Conservation (phyloP, 2,888 invertebrate species). For the Acleris laterana region DNA sequence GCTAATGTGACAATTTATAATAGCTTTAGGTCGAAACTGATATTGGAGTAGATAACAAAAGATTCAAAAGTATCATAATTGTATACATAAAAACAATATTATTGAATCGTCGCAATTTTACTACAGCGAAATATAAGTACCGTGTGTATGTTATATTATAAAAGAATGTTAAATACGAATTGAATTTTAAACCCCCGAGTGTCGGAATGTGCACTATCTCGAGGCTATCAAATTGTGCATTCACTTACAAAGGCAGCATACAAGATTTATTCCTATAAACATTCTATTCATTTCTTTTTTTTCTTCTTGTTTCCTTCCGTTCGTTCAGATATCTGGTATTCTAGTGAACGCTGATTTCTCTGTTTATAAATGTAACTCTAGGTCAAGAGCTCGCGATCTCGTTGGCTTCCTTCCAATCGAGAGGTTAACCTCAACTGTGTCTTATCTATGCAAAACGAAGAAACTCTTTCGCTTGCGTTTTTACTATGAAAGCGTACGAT, state of each 20-base stretch:
- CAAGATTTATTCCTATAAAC: constrained; percentile 1
- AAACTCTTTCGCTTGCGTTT: constrained; percentile 28
- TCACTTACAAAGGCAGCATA: neutral
- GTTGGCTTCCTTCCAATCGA: constrained; percentile 63
- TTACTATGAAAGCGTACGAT: constrained; percentile 11
- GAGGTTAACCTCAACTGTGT: constrained; percentile 35
- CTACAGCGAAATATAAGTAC: neutral
- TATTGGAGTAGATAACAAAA: no score
- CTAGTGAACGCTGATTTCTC: constrained; percentile 30
- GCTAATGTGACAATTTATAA: no score
- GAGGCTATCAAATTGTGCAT: neutral
- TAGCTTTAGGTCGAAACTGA: no score
- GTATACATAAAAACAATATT: no score
- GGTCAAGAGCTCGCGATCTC: constrained; percentile 65
- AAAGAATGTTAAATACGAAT: neutral
- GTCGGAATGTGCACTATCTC: neutral
- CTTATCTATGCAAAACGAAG: constrained; percentile 37
- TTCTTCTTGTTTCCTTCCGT: neutral
- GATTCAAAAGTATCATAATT: no score
- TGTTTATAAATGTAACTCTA: constrained; percentile 66
- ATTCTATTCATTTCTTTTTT: neutral
- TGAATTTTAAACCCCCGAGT: neutral
- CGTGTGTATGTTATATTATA: neutral
- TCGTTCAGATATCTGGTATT: constrained; percentile 21
- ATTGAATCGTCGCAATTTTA: neutral